Evolutionary conservation across 2,797 vertebrate species (phyloP), one percentile per base, ranked within the genome.

Genomic region (Ciconia nigra): DNA sequence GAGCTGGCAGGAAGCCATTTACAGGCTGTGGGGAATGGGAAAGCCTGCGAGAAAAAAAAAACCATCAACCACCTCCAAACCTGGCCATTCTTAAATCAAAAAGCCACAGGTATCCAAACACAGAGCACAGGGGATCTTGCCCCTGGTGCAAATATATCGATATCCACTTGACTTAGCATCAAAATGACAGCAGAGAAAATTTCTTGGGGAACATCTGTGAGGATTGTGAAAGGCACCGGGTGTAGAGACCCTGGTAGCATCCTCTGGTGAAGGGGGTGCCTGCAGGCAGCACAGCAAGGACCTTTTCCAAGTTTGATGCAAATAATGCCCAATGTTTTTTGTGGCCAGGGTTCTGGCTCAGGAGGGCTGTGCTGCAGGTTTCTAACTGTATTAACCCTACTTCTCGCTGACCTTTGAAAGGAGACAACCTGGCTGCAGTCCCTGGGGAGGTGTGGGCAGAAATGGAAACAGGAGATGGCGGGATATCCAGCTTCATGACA

Each of bases 171-270:
- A 15, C 6, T 83, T 35, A 7, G 29, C 25, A 39, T 14, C 52
- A 58, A 8, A 54, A 28, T 7, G 8, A 54, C 5, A 49, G 35
- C 26, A 26, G 62, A 37, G 62, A 25, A 37, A 37, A 16, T 39
- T 54, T 58, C 5, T 28, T 25, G 29, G 29, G 44, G 51, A 87
- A 15, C 1, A 2, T 7, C 28, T 13, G 12, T 62, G 55, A 58
- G 79, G 42, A 39, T 2, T 0, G 0, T 37, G 76, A n/a, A n/a
- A 81, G 52, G 67, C 42, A 70, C 52, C 0, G 4, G 20, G 8
- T 76, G 41, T 19, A 49, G 81, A 11, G 28, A 28, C n/a, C 21
- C 25, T 47, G 22, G 20, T 37, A 57, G 41, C 59, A 67, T 46
- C 26, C 29, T 26, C 14, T 24, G 18, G 44, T 24, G 49, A 67